These are phyloP conservation scores for Lysiphlebus fabarum DNA, from an alignment of 1,140 invertebrate species.

Conservation along the genomic window DNA sequence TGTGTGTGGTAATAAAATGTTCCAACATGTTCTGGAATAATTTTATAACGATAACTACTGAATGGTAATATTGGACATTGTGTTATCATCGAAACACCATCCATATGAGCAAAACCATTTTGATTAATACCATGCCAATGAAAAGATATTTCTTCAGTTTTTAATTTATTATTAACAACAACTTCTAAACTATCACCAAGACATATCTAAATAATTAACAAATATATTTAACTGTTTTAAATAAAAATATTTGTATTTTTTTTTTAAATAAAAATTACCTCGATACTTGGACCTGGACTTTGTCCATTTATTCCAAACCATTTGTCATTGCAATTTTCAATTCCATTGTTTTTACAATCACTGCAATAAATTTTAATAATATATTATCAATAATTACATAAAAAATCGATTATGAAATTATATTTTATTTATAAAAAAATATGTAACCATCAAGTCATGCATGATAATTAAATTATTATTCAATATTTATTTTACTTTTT, in stretches of 20 bases:
- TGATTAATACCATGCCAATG: slow-evolving; percentile 51
- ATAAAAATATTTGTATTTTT: slow-evolving; percentile 41
- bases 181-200: slow-evolving; percentile 65
- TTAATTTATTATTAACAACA: slow-evolving; percentile 62
- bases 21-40: slow-evolving; percentile 55
- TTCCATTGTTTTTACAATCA: slow-evolving; percentile 30
- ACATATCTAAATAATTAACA: slow-evolving; percentile 61
- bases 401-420: no score
- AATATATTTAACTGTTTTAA: background rate
- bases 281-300: slow-evolving; percentile 80
- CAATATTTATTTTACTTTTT: no score
- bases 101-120: slow-evolving; percentile 52
- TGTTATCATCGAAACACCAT: slow-evolving; percentile 61
- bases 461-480: no score
- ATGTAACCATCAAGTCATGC: no score
- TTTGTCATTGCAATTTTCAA: background rate
- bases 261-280: slow-evolving; percentile 48
- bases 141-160: slow-evolving; percentile 34
- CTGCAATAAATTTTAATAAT: background rate
- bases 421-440: no score
- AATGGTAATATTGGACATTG: slow-evolving; percentile 61
- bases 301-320: slow-evolving; percentile 65
- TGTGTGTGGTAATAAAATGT: slow-evolving; percentile 64
- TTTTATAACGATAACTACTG: slow-evolving; percentile 56
- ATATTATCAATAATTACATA: background rate